Evolutionary conservation across 1,140 invertebrate genomes (phyloP), one percentile per base, ranked within the genome.

Genomic region (Whitmania pigra): DNA sequence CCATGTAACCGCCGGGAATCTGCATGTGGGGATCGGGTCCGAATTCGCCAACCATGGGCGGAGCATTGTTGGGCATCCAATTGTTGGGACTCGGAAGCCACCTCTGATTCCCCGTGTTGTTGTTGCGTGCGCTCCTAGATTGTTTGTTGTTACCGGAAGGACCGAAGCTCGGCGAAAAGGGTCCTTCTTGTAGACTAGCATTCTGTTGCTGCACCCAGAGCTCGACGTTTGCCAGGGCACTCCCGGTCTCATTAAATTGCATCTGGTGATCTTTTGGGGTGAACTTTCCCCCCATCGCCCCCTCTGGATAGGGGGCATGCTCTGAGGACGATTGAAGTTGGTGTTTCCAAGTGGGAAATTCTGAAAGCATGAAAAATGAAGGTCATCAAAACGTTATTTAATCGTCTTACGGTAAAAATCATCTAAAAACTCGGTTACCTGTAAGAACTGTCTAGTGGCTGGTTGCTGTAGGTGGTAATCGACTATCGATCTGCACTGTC

Each of bases 401-500:
- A 36, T 2, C 31, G 31, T 6, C 31, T 36, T n/a, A n/a, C 31
- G 31, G 31, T 36, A 36, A 6, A 36, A 36, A 36, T 36, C 6
- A 6, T 36, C 31, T 3, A 36, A 22, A 9, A 17, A 9, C 0
- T 20, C 7, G 53, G 17, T 49, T 25, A 70, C 69, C 86, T 96
- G 93, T 53, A 97, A 84, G 85, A 93, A 93, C 78, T 92, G 92
- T 83, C 94, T 95, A 57, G 94, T 97, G 73, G 88, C 88, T 29
- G 93, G 93, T 80, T 97, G 92, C 29, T 93, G 89, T 85, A 91
- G 93, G 81, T 97, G 94, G 83, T 90, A 97, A 5, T 91, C 90
- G 74, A 97, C 92, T 75, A 98, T 95, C 20, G 90, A 91, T 77
- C 89, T 87, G 81, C 88, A 94, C 75, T 93, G 89, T 20, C 93